Conservation (phyloP, 2,888 invertebrate species). For the Teleogryllus oceanicus region DNA sequence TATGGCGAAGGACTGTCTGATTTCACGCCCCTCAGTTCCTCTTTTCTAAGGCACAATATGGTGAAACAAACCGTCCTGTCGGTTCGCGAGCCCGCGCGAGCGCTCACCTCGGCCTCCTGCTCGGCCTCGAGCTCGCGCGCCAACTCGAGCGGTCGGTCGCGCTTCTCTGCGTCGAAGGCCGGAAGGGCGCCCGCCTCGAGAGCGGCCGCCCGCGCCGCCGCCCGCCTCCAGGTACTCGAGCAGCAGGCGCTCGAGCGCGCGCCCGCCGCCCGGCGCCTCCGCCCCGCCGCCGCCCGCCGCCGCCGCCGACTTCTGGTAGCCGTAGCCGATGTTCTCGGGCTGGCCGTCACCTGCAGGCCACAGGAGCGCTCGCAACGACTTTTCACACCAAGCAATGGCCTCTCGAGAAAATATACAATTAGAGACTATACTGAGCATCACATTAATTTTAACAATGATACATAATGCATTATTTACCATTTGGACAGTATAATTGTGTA, state of each 20-base stretch:
- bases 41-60: no score
- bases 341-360: conserved; percentile 45
- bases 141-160: not conserved
- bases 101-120: not conserved
- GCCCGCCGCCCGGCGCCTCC: conserved; percentile 29
- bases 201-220: not conserved
- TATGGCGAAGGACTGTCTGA: no score
- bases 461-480: no score
- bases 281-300: not conserved
- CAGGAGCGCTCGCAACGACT: no score
- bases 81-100: no score
- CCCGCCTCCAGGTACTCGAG: conserved; percentile 35
- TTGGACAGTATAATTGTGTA: no score
- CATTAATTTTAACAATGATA: no score
- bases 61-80: no score
- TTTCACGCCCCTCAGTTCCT: no score
- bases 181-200: conserved; percentile 40
- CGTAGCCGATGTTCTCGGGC: conserved; percentile 49
- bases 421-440: no score
- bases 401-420: no score
- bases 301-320: conserved; percentile 43
- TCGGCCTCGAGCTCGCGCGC: not conserved
- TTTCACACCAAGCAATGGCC: no score
- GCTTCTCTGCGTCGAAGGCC: not conserved
- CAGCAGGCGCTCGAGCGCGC: conserved; percentile 37